Conservation (phyloP, 2,888 invertebrate genomes). For the Xylophagus ater region DNA sequence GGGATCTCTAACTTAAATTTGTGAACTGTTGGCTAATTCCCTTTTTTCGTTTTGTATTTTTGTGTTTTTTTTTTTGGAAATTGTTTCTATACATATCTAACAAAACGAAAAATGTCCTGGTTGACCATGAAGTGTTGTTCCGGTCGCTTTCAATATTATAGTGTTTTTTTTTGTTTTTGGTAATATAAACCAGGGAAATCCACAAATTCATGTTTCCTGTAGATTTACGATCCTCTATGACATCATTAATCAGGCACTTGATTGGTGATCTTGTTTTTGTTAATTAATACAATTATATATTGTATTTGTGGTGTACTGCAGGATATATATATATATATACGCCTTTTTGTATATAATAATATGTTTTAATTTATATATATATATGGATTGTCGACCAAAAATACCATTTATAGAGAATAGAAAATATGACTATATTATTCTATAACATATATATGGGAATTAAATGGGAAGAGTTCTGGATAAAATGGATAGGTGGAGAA, state of each 20-base stretch:
- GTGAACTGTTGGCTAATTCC: no score
- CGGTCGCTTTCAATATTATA: not conserved
- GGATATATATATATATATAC: conserved; percentile 7
- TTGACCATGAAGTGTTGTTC: conserved; percentile 7
- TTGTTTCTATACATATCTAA: no score
- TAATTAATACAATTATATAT: conserved; percentile 40
- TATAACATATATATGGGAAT: no score
- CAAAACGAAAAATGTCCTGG: conserved; percentile 14
- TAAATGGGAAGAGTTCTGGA: no score
- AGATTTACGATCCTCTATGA: conserved; percentile 40
- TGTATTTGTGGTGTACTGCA: conserved; percentile 10
- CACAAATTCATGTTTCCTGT: conserved; percentile 19
- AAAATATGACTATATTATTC: no score
- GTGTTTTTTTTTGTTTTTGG: conserved; percentile 6
- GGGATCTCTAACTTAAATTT: no score
- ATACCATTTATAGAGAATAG: no score
- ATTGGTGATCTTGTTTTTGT: conserved; percentile 42
- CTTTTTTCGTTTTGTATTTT: no score
- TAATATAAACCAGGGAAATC: conserved; percentile 7
- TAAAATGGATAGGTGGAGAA: conserved; percentile 10
- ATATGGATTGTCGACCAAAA: no score
- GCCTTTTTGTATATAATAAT: no score
- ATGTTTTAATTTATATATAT: no score
- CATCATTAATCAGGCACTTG: conserved; percentile 41
- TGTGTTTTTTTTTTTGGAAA: no score